Evolutionary conservation across 2,888 invertebrate genomes (phyloP).

Genomic region (Blomia tropicalis): DNA sequence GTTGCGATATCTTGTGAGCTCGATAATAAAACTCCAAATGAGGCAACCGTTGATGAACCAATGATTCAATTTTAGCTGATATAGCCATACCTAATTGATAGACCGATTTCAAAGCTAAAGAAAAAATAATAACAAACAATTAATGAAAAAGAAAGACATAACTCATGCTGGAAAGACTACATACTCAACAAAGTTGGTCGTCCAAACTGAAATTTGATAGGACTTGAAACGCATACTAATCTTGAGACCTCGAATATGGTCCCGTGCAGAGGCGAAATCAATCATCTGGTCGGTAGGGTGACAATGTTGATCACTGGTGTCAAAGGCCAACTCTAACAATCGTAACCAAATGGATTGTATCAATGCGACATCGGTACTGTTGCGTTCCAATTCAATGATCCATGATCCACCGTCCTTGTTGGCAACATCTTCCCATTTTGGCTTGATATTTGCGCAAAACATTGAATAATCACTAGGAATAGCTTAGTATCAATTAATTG

Average conservation of each 20-base stretch:
- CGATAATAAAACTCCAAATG: background rate
- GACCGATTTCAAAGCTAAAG: too few species aligned
- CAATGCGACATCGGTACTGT: background rate
- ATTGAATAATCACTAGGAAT: conserved; percentile 13
- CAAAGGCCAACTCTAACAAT: background rate
- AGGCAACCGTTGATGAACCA: background rate
- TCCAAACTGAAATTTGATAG: conserved; percentile 2
- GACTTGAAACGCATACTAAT: conserved; percentile 10
- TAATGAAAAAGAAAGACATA: too few species aligned
- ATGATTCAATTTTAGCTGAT: background rate
- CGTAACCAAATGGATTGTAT: background rate
- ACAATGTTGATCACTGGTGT: background rate
- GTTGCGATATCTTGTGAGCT: background rate
- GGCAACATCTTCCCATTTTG: conserved; percentile 6
- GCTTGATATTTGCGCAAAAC: background rate
- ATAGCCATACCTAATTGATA: background rate
- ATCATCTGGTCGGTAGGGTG: background rate
- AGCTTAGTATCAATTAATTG: background rate
- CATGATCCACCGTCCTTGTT: conserved; percentile 4
- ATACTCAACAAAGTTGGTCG: background rate
- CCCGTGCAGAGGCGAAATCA: background rate
- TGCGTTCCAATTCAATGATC: conserved; percentile 11
- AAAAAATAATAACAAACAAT: too few species aligned
- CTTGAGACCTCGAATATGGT: conserved; percentile 2
- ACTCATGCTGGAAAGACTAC: background rate